phyloP scores from a whole-genome alignment of 2,113 vertebrate species.

The Stegostoma tigrinum region DNA sequence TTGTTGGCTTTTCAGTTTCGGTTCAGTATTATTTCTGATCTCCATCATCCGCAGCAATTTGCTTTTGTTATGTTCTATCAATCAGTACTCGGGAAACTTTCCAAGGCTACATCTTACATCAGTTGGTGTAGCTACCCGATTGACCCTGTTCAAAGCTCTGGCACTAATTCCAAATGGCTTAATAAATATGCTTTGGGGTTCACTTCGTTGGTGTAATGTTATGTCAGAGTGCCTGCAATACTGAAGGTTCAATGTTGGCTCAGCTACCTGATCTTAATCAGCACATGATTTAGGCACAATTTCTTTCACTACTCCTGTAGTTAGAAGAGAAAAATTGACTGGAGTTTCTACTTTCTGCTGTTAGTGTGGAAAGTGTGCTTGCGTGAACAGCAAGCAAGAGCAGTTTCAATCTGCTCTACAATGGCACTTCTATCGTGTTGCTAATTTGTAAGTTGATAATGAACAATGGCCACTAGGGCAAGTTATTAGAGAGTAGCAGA shows the following conservation, averaged over 20 bases:
- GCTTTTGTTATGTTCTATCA: neutral
- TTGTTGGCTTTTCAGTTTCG: no score
- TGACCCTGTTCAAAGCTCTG: neutral
- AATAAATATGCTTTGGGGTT: neutral
- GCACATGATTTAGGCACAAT: neutral
- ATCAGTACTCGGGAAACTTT: neutral
- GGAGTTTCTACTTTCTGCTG: neutral
- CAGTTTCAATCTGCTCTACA: neutral
- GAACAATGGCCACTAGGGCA: neutral
- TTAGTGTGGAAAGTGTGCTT: neutral
- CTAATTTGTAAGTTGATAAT: neutral
- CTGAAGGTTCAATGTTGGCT: neutral
- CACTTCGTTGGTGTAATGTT: neutral
- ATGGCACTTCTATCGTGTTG: neutral
- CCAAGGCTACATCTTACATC: neutral
- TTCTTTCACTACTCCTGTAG: neutral
- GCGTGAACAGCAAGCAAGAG: neutral
- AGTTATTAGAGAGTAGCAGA: neutral
- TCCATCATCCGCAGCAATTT: no score
- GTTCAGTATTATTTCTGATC: no score
- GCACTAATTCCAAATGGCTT: neutral
- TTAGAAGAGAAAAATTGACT: neutral
- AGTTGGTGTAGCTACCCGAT: neutral
- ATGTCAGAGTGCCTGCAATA: neutral
- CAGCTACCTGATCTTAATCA: neutral